Percentiles rank a stretch among this genome's conserved stretches.
Conservation (phyloP, 1,140 invertebrate species). For the Nasonia vitripennis region DNA sequence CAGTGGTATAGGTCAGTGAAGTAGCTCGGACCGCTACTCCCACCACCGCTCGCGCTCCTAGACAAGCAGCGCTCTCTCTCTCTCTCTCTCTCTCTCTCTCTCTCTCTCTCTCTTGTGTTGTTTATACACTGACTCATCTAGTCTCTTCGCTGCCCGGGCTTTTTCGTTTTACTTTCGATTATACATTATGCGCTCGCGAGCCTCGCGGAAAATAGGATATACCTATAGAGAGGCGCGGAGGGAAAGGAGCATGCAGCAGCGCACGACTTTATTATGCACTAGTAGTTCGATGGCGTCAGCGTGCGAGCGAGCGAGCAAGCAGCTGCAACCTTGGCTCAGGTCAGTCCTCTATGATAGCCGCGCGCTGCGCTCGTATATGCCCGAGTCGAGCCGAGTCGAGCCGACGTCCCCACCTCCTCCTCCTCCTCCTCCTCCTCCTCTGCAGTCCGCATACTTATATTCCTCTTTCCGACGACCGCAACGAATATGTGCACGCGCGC, state of each 20-base stretch:
- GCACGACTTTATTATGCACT: slow-evolving; percentile 72
- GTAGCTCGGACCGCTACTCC: slow-evolving; percentile 59
- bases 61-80: slow-evolving; percentile 59
- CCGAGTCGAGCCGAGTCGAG: slow-evolving; percentile 25
- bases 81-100: too few relatives aligned
- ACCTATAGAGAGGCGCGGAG: slow-evolving; percentile 22
- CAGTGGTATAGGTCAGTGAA: slow-evolving; percentile 73
- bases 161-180: slow-evolving; percentile 4
- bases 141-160: too few relatives aligned
- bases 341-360: slow-evolving; percentile 68
- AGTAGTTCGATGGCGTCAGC: slow-evolving; percentile 74
- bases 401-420: background rate
- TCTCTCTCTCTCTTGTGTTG: too few relatives aligned
- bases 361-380: background rate
- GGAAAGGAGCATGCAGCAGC: slow-evolving; percentile 57
- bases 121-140: background rate
- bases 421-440: background rate
- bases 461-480: background rate
- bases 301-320: slow-evolving; percentile 50
- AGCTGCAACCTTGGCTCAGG: slow-evolving; percentile 73
- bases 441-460: background rate
- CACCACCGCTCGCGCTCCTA: slow-evolving; percentile 60
- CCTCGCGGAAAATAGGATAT: slow-evolving; percentile 48
- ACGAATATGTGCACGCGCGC: background rate
- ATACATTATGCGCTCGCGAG: slow-evolving; percentile 54